Evolutionary conservation across 1,140 invertebrate genomes (phyloP).

Genomic region (Mercenaria mercenaria): DNA sequence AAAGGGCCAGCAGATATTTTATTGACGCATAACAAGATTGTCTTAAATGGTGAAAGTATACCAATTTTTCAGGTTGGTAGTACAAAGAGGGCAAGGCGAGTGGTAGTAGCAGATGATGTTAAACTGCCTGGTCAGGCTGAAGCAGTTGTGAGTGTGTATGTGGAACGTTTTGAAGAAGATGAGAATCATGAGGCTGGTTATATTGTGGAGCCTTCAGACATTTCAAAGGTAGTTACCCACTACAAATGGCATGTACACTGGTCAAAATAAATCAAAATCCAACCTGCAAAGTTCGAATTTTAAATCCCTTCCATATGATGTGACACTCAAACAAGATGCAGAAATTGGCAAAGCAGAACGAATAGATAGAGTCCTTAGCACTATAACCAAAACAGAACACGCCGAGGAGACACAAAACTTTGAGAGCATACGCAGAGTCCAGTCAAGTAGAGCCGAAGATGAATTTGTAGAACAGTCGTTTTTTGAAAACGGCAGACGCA

Average conservation of each 20-base stretch:
- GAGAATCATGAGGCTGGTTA: not conserved
- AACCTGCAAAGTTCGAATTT: not conserved
- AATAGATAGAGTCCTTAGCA: not conserved
- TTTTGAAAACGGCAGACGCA: not conserved
- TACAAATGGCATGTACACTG: not conserved
- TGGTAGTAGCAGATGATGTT: slow-evolving; percentile 32
- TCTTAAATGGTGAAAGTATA: not conserved
- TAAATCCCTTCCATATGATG: slow-evolving; percentile 9
- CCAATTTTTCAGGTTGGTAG: slow-evolving; percentile 25
- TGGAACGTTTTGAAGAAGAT: slow-evolving; percentile 32
- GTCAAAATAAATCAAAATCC: slow-evolving; percentile 6
- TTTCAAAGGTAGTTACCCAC: slow-evolving; percentile 17
- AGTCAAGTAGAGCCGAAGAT: not conserved
- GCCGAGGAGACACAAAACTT: not conserved
- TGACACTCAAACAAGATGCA: not conserved
- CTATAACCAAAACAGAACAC: not conserved
- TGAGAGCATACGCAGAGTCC: not conserved
- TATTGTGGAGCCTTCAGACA: slow-evolving; percentile 11
- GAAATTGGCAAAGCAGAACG: not conserved
- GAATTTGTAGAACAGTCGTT: not conserved
- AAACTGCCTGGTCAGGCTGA: slow-evolving; percentile 25
- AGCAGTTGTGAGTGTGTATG: slow-evolving; percentile 4
- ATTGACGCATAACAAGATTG: slow-evolving; percentile 6
- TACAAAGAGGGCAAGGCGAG: not conserved
- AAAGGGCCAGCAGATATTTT: slow-evolving; percentile 25